phyloP scores from a whole-genome alignment of 2,888 invertebrate species.

The Andrena fulva region DNA sequence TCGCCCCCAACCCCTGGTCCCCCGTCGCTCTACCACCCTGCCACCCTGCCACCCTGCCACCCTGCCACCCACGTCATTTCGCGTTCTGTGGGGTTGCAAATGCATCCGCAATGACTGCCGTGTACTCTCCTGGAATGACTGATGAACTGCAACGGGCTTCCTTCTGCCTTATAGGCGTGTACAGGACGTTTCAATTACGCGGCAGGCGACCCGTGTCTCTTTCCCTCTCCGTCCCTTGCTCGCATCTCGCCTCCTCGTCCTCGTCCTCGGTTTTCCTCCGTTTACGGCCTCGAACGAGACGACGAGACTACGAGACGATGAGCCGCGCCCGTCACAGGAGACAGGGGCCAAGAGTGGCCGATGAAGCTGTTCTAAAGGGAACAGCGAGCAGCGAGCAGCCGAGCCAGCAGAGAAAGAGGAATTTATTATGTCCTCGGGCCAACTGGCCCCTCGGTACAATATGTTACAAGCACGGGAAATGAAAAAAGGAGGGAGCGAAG shows the following conservation, averaged over 20 bases:
- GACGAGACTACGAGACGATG: slow-evolving; percentile 23
- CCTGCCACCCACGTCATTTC: slow-evolving; percentile 80
- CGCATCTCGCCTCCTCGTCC: slow-evolving; percentile 36
- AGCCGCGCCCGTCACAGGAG: slow-evolving; percentile 21
- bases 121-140: slow-evolving; percentile 82
- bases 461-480: slow-evolving; percentile 68
- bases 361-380: slow-evolving; percentile 66
- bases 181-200: slow-evolving; percentile 78
- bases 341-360: slow-evolving; percentile 58
- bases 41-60: slow-evolving; percentile 13
- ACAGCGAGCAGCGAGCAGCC: slow-evolving; percentile 30
- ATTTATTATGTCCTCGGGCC: slow-evolving; percentile 73
- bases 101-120: slow-evolving; percentile 79
- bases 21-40: slow-evolving; percentile 20
- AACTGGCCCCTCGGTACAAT: slow-evolving; percentile 71
- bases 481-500: slow-evolving; percentile 54
- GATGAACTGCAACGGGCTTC: slow-evolving; percentile 83
- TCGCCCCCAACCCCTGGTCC: neutral
- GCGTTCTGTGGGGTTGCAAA: slow-evolving; percentile 80
- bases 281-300: slow-evolving; percentile 33
- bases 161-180: slow-evolving; percentile 79
- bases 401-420: slow-evolving; percentile 48
- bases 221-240: neutral
- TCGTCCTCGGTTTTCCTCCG: slow-evolving; percentile 55
- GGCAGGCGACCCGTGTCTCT: slow-evolving; percentile 49